Evolutionary conservation across 2,888 invertebrate species (phyloP), one percentile per base, ranked within the genome.

Genomic region (Lasioglossum morio): DNA sequence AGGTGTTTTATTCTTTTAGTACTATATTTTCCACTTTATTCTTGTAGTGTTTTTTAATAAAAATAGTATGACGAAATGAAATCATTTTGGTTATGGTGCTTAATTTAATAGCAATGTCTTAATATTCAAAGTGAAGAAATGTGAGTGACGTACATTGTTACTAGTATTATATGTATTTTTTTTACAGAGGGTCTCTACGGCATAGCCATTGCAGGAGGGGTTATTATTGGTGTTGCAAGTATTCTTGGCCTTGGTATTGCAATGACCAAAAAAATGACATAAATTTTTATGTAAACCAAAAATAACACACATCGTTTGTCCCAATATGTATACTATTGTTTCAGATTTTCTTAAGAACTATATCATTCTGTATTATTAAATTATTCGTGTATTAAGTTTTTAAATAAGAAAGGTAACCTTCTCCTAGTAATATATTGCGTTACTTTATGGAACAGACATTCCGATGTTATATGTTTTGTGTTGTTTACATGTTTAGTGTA

Each of bases 201-300:
- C 73, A 98, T 98, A 95, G 99, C 98, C 40, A 97, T 98, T 84
- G 98, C 98, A 77, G 98, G 98, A 88, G 98, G 98, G 89, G 98
- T 98, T n/a, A 97, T 98, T 82, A 95, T 99, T 69, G 98, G 98
- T 16, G 95, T 98, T 77, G 98, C 98, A 77, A 97, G 98, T 80
- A 96, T 98, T 77, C 96, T 99, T 37, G 98, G 98, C 66, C 96
- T 98, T 37, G 98, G 98, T 84, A 96, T 99, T 90, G 98, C 98
- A 77, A 96, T 98, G 92, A 96, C 97, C 46, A 96, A 96, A 95
- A 94, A 92, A 84, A 19, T 30, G 27, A 30, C 7, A 34, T 34
- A 63, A 63, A 34, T 63, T 63, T 27, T 63, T 30, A 30, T 19
- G 8, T 85, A 82, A 53, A 23, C 48, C 37, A 76, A 19, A 37